phyloP scores from a whole-genome alignment of 1,140 invertebrate species.

The Megathymus violae region DNA sequence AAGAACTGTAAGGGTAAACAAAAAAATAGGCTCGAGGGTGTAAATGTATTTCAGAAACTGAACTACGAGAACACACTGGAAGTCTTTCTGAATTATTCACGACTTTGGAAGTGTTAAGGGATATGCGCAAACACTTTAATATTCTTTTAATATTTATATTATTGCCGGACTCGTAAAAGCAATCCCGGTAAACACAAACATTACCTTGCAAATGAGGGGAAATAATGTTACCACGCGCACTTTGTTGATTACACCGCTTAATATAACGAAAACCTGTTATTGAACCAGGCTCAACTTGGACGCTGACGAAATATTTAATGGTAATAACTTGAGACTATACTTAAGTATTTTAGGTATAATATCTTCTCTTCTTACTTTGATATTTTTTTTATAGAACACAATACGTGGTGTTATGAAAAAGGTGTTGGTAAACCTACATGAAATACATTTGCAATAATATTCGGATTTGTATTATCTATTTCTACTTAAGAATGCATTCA shows the following conservation, averaged over 20 bases:
- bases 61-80: conserved; percentile 39
- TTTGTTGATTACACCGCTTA: conserved; percentile 52
- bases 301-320: not conserved
- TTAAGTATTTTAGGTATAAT: too few species aligned
- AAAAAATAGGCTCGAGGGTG: conserved; percentile 27
- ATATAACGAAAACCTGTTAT: conserved; percentile 27
- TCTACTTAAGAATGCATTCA: too few species aligned
- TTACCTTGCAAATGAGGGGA: conserved; percentile 53
- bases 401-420: too few species aligned
- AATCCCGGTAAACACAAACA: conserved; percentile 59
- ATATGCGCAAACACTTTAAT: conserved; percentile 68
- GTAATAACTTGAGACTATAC: not conserved
- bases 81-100: conserved; percentile 70
- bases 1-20: conserved; percentile 12
- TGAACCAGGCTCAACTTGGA: not conserved
- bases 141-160: conserved; percentile 78
- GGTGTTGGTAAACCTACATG: too few species aligned
- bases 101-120: conserved; percentile 64
- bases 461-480: too few species aligned
- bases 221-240: conserved; percentile 51
- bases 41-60: conserved; percentile 37
- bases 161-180: conserved; percentile 55
- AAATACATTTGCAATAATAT: too few species aligned
- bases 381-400: too few species aligned
- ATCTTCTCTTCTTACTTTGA: too few species aligned